phyloP scores from a whole-genome alignment of 1,140 invertebrate species.

The Camponotus floridanus region DNA sequence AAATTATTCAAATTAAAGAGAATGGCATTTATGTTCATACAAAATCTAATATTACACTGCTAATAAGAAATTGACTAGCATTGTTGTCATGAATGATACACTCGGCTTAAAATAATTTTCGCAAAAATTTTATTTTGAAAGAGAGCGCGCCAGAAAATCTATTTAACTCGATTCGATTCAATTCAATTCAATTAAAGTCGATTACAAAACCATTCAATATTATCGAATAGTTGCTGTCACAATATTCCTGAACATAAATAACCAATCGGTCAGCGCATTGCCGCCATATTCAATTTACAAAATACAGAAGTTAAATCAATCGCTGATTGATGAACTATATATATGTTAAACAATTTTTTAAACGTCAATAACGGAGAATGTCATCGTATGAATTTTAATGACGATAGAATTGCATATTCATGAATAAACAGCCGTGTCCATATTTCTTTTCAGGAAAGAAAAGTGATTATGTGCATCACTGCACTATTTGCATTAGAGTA shows the following conservation, averaged over 20 bases:
- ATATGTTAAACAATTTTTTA: neutral
- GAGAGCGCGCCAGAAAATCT: neutral
- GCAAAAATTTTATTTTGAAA: neutral
- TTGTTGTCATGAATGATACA: neutral
- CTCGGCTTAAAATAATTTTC: neutral
- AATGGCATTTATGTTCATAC: neutral
- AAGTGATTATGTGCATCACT: neutral
- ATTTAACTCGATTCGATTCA: constrained; percentile 18
- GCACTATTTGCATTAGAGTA: neutral
- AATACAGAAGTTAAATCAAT: constrained; percentile 20
- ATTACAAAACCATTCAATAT: constrained; percentile 7
- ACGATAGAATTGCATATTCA: neutral
- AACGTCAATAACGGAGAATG: neutral
- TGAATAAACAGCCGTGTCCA: neutral
- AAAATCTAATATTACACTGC: neutral
- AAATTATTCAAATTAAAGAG: constrained; percentile 1
- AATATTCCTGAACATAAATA: neutral
- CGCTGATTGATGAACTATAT: neutral
- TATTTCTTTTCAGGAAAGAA: neutral
- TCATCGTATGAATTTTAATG: constrained; percentile 11
- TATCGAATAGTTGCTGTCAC: neutral
- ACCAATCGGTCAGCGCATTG: neutral
- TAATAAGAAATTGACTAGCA: neutral
- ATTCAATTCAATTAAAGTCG: neutral
- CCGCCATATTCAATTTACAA: neutral